Base-by-base conservation (phyloP, 2,888 invertebrate genomes). In the Salpingus planirostris region DNA sequence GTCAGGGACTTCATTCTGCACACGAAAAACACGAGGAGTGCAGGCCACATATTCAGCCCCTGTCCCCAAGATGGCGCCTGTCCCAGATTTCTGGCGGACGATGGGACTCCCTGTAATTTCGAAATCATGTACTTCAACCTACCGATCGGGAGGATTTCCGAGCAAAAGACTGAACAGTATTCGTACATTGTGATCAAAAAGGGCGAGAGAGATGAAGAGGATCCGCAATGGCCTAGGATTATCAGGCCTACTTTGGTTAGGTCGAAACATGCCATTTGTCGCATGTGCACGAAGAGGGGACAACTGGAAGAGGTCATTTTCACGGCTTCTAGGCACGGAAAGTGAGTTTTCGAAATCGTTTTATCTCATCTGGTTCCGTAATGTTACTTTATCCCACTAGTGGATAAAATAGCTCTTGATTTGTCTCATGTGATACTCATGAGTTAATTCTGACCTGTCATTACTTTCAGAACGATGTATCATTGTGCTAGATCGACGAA, bases 61-160 rank as follows among this genome's bases (percentile, higher is more conserved):
- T 96, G 95, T 58, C 84, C 92, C 0, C 89, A 91, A 53, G 85
- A 90, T 49, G 58, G 65, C 12, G 51, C 67, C 0, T 96, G 95
- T 57, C 95, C 95, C 0, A 69, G 83, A 44, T 72, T 74, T 43
- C 5, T 23, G 12, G 64, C 70, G 33, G 74, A 78, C 23, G 63
- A 79, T 31, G 62, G 73, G 3, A 79, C 76, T 0, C 86, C 88
- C 0, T 93, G 92, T 50, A 87, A 85, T 56, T 91, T 88, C 58
- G 59, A 75, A 44, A 71, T 78, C 28, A 55, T 66, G 11, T 88
- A 80, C 51, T 64, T 72, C 40, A 63, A 74, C 0, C 53, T 80
- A 29, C 67, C 73, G 1, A 69, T 72, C 30, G 71, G 68, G 1
- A 55, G 59, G 0, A 66, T 65, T 25, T 50, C 59, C 8, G 64